Conservation (phyloP, 2,888 invertebrate species). For the Hemithea aestivaria region DNA sequence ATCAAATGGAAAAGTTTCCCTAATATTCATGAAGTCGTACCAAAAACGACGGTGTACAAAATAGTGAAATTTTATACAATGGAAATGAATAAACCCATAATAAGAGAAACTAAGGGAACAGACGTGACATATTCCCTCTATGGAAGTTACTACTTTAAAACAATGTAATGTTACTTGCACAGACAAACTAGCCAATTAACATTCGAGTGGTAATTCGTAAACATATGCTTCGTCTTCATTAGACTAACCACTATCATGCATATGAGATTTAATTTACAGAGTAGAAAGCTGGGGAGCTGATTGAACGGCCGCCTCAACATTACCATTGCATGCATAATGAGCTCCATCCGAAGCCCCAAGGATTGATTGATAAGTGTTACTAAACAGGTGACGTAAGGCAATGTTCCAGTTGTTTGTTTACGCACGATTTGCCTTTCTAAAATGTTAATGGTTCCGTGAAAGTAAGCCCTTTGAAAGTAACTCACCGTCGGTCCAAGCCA, state of each 20-base stretch:
- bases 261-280: slow-evolving; percentile 29
- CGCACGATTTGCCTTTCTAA: slow-evolving; percentile 4
- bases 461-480: slow-evolving; percentile 6
- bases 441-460: slow-evolving; percentile 1
- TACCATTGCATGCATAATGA: slow-evolving; percentile 19
- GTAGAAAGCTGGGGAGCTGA: slow-evolving; percentile 37
- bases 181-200: slow-evolving; percentile 25
- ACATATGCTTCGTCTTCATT: slow-evolving; percentile 31
- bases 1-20: too few species aligned
- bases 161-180: slow-evolving; percentile 20
- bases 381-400: slow-evolving; percentile 10
- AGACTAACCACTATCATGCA: slow-evolving; percentile 31
- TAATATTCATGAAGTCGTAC: too few species aligned
- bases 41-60: too few species aligned
- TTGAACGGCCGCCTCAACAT: slow-evolving; percentile 22
- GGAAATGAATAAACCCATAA: slow-evolving; percentile 3
- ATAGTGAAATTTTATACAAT: too few species aligned
- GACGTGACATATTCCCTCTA: slow-evolving; percentile 12
- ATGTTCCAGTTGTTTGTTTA: slow-evolving; percentile 2
- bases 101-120: slow-evolving; percentile 12
- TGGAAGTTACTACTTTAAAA: slow-evolving; percentile 15
- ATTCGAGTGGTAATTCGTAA: slow-evolving; percentile 18
- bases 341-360: slow-evolving; percentile 11
- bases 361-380: slow-evolving; percentile 19
- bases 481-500: slow-evolving; percentile 71